Percentiles rank a stretch among this genome's conserved stretches.
Conservation (phyloP, 2,797 vertebrate species). For the Psittacula derbiana region DNA sequence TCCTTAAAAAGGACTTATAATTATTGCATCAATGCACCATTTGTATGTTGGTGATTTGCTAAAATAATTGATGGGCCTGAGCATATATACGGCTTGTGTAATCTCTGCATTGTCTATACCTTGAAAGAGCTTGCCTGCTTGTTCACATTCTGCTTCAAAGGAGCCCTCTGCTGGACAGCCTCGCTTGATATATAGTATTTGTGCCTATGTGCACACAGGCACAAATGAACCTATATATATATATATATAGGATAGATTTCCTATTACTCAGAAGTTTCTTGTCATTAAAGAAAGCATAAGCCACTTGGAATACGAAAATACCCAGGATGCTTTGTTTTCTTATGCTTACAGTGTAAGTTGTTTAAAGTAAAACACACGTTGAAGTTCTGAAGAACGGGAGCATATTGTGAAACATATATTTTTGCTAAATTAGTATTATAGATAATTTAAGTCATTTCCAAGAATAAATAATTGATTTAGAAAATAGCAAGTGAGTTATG, state of each 20-base stretch:
- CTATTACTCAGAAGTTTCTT: conserved; percentile 29
- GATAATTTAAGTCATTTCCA: conserved; percentile 71
- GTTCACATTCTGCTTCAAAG: conserved; percentile 77
- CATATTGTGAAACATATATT: conserved; percentile 24
- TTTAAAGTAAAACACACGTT: conserved; percentile 61
- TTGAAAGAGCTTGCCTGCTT: conserved; percentile 49
- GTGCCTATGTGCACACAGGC: neutral
- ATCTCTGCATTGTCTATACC: conserved; percentile 43
- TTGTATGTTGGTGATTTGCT: conserved; percentile 9
- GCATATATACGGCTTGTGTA: neutral
- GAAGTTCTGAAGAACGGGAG: conserved; percentile 44
- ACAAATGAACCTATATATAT: neutral
- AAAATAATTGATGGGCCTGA: conserved; percentile 13
- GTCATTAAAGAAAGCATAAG: conserved; percentile 11
- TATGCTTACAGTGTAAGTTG: conserved; percentile 4
- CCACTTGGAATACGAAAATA: conserved; percentile 13
- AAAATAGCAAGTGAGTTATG: conserved; percentile 50
- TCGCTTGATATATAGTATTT: neutral
- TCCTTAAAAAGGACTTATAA: neutral
- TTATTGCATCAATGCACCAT: neutral
- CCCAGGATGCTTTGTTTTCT: conserved; percentile 46
- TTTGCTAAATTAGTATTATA: conserved; percentile 67
- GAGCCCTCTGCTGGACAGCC: conserved; percentile 82
- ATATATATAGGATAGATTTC: conserved; percentile 28
- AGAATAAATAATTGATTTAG: conserved; percentile 62